Conservation (phyloP, 2,113 vertebrate genomes). For the Corydoras maculifer region DNA sequence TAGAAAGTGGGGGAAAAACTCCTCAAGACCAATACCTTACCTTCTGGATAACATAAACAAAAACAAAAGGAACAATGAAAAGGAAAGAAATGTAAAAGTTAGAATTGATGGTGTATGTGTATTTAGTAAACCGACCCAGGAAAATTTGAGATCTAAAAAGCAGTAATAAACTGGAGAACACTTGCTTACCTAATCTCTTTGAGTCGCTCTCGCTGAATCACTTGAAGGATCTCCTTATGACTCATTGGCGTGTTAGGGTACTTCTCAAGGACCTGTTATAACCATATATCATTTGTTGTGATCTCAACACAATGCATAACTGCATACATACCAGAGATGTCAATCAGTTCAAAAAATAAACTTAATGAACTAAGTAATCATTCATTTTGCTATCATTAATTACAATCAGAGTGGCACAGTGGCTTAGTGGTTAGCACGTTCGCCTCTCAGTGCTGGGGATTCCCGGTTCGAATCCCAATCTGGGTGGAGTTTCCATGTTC, state of each 20-base stretch:
- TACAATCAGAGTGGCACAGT: too few species aligned
- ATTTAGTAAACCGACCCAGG: conserved; percentile 33
- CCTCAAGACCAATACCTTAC: conserved; percentile 60
- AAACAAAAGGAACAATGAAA: conserved; percentile 67
- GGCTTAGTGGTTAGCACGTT: too few species aligned
- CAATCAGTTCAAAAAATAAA: too few species aligned
- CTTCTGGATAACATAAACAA: conserved; percentile 73
- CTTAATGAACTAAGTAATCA: too few species aligned
- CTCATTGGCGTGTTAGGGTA: conserved; percentile 98
- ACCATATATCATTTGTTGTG: background rate
- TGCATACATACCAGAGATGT: background rate
- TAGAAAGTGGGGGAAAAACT: conserved; percentile 43
- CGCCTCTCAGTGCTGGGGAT: too few species aligned
- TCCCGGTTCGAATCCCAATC: too few species aligned
- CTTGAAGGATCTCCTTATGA: conserved; percentile 97
- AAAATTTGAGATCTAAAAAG: conserved; percentile 35
- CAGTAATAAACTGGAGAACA: background rate
- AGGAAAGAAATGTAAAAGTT: conserved; percentile 61
- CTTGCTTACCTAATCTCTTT: conserved; percentile 90
- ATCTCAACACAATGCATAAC: background rate
- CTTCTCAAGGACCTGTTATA: conserved; percentile 88
- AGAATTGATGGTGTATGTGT: conserved; percentile 46
- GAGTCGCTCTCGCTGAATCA: conserved; percentile 93
- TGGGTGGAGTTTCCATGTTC: too few species aligned
- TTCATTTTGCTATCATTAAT: too few species aligned